Base-by-base conservation (phyloP, 1,140 invertebrate species). In the Globodera rostochiensis region DNA sequence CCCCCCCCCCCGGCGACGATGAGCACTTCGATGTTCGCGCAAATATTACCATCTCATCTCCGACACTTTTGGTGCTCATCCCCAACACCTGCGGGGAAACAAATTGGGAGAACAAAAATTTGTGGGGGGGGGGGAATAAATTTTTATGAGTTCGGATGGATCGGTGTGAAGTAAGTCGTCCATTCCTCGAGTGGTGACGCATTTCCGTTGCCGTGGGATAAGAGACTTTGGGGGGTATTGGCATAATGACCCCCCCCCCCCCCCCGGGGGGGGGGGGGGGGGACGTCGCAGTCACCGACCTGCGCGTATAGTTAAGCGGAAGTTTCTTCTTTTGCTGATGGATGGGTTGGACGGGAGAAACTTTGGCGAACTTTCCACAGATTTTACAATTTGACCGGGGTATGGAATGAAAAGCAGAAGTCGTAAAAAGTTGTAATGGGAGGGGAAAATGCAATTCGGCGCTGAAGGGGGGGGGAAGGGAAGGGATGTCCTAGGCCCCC, bases 391-490 rank as follows among this genome's bases (percentile, higher is more conserved):
- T 36, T 36, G 1, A 13, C 50, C 11, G 15, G 19, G 57, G 57
- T 2, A 60, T 60, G 13, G 15, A 19, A 60, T 15, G 57, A 19
- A 60, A 60, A 19, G 13, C 5, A 19, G 19, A 60, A 19, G 69
- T 47, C 69, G 21, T 71, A 71, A 71, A 71, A 71, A 71, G 69
- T 71, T 47, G 69, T 36, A 71, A 36, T 6, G 69, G 69, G n/a
- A 71, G 69, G 9, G 69, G 13, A 15, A 19, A 60, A 2, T 11
- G 69, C n/a, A 69, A 69, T 64, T 64, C 13, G n/a, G 60, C 60
- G 60, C 13, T 15, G 60, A 64, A 2, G 60, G 66, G 7, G 36
- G 19, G 15, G 66, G 19, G 66, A n/a, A 69, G 66, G 19, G 66
- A 69, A 36, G 36, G 15, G 36, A 36, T 64, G 60, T n/a, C n/a